Conservation (phyloP, 2,888 invertebrate genomes). For the Aphrophora alni region DNA sequence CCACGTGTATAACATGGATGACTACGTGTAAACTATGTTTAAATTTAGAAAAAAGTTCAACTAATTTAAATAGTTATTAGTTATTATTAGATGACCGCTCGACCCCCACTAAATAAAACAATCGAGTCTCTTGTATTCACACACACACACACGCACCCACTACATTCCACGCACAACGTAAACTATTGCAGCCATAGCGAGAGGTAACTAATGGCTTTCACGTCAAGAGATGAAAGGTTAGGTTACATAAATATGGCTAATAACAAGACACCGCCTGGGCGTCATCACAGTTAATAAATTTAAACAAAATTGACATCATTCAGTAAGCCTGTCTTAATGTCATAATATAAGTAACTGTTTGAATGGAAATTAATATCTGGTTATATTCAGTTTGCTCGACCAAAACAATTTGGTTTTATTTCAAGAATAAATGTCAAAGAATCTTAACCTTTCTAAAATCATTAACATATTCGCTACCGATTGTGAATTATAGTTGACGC, state of each 20-base stretch:
- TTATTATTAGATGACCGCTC: not conserved
- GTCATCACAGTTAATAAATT: not conserved
- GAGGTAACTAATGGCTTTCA: not conserved
- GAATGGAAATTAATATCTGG: no score
- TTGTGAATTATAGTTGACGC: no score
- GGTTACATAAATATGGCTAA: not conserved
- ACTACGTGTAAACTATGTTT: not conserved
- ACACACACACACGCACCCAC: not conserved
- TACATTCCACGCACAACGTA: not conserved
- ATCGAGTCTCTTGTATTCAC: not conserved
- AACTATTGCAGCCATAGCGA: not conserved
- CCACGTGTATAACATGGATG: not conserved
- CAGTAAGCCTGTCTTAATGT: no score
- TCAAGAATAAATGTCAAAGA: no score
- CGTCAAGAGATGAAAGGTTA: not conserved
- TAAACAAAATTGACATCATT: not conserved
- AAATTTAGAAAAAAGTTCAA: not conserved
- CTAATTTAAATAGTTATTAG: not conserved
- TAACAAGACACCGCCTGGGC: not conserved
- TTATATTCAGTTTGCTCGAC: no score
- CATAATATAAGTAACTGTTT: no score
- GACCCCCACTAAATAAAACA: not conserved
- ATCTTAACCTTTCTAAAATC: no score
- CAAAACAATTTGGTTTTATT: no score
- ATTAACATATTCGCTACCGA: no score